Evolutionary conservation across 1,140 invertebrate species (phyloP), one percentile per base, ranked within the genome.

Genomic region (Diorhabda sublineata): DNA sequence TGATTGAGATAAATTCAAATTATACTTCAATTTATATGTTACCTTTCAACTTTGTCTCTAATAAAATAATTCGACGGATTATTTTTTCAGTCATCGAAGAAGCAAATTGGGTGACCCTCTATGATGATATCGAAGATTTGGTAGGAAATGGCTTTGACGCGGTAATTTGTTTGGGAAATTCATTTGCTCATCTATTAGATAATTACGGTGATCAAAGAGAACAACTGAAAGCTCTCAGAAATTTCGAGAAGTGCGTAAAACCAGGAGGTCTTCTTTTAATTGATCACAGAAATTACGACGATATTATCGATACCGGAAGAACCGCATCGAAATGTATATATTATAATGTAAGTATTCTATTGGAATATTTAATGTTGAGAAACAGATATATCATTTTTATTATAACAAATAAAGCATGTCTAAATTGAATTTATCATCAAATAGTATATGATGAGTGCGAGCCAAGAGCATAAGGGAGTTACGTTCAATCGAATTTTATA

Each of bases 231-330:
- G 88, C 92, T 2, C 82, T 95, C 42, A 78, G 77, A 5, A 94
- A 96, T 79, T 95, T 96, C 76, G 86, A 90, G 67, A 86, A 86
- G 70, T 92, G 92, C 75, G 84, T 95, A 1, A 93, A 92, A 81
- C 92, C 92, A 0, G 92, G 92, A n/a, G 93, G 93, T 0, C 83
- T 94, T 42, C 80, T 95, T 26, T 77, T 95, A 26, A 94, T 95
- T 66, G 93, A 96, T 81, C 93, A 95, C 76, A 87, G 93, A 74
- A 96, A 96, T 80, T 95, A 94, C 72, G 93, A 95, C 77, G 85
- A 90, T 58, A 93, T 94, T 67, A 86, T 95, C 45, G 85, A 88
- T 58, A 86, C 83, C 26, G 92, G 92, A 2, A 80, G 83, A 6
- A 91, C 91, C 2, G 92, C 92, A 2, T 81, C 87, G 5, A 91